phyloP scores from a whole-genome alignment of 2,797 vertebrate genomes.

The Phaenicophaeus curvirostris region DNA sequence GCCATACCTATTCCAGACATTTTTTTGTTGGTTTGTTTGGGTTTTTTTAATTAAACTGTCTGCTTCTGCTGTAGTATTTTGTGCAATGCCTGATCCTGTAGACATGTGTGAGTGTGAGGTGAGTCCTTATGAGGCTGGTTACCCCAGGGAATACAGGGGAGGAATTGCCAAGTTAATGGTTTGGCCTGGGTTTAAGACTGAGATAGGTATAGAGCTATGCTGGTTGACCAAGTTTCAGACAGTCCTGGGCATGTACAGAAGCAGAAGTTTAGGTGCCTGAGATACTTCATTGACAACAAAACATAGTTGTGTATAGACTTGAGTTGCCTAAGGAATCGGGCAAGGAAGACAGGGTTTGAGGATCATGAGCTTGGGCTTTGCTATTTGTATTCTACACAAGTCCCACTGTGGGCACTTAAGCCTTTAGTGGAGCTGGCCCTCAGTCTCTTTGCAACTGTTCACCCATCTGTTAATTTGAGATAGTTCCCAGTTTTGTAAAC shows the following conservation, averaged over 20 bases:
- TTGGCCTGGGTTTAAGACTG: background rate
- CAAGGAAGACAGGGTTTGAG: background rate
- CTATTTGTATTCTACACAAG: background rate
- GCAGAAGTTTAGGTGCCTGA: background rate
- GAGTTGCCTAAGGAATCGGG: background rate
- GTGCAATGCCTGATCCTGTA: background rate
- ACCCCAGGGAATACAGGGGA: background rate
- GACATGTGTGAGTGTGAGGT: background rate
- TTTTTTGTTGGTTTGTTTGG: background rate
- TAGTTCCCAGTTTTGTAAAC: background rate
- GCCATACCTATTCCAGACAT: background rate
- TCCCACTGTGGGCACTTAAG: background rate
- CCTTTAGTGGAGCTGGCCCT: background rate
- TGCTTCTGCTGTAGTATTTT: constrained; percentile 2
- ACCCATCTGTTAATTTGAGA: background rate
- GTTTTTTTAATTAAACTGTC: background rate
- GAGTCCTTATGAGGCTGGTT: background rate
- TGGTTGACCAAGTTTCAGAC: background rate
- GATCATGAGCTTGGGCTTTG: background rate
- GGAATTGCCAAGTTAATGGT: background rate
- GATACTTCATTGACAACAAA: background rate
- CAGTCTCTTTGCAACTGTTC: background rate
- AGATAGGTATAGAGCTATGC: background rate
- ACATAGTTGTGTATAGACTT: background rate
- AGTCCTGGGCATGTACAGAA: background rate